phyloP scores from a whole-genome alignment of 1,140 invertebrate genomes.

The Drosophila aff. region DNA sequence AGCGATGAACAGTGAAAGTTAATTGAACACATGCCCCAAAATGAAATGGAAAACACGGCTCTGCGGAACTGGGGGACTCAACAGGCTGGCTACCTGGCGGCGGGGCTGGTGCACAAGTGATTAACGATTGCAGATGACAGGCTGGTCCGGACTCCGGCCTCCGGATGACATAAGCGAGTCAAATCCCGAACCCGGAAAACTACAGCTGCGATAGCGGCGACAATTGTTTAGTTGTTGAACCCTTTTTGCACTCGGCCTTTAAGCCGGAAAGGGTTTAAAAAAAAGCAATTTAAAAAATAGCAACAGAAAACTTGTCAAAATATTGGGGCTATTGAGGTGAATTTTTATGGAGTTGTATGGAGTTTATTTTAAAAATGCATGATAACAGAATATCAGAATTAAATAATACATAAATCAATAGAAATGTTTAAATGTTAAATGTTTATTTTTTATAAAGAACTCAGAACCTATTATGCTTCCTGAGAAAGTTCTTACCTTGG shows the following conservation, averaged over 20 bases:
- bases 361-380: not conserved
- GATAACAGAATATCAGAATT: not conserved
- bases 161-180: conserved; percentile 38
- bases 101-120: conserved; percentile 20
- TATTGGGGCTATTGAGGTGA: too few species aligned
- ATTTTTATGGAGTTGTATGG: too few species aligned
- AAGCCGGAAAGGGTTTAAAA: not conserved
- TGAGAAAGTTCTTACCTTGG: not conserved
- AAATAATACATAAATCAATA: not conserved
- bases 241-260: conserved; percentile 21
- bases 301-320: not conserved
- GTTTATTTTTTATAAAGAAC: not conserved
- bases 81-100: conserved; percentile 28
- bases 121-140: conserved; percentile 39
- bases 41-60: conserved; percentile 34
- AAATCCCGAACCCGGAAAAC: conserved; percentile 16
- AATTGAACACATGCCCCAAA: conserved; percentile 48
- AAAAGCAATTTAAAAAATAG: not conserved
- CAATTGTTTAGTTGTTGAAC: conserved; percentile 8
- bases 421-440: not conserved
- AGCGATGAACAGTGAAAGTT: conserved; percentile 54
- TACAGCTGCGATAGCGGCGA: not conserved
- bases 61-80: conserved; percentile 12
- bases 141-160: not conserved
- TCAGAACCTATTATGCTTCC: not conserved